Conservation (phyloP, 2,797 vertebrate genomes). For the Clangula hyemalis region DNA sequence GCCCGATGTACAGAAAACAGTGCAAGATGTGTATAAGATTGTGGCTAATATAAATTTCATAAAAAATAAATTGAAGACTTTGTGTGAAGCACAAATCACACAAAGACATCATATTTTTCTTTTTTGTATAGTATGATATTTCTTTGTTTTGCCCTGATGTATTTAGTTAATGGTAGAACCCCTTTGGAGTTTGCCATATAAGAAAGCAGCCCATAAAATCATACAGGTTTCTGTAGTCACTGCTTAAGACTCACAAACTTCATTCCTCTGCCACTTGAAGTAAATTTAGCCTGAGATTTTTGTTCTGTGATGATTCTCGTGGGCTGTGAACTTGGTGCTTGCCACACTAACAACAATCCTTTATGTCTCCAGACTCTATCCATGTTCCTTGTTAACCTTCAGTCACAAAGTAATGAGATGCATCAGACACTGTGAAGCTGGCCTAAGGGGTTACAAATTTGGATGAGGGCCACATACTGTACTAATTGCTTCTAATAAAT, state of each 20-base stretch:
- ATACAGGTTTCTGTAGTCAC: not conserved
- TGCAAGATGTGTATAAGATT: not conserved
- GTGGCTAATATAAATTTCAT: not conserved
- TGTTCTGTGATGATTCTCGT: not conserved
- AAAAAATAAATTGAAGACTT: not conserved
- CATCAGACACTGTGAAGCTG: conserved; percentile 44
- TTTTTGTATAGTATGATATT: not conserved
- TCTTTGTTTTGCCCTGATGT: not conserved
- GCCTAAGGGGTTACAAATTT: conserved; percentile 67
- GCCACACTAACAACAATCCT: conserved; percentile 18
- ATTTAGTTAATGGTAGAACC: not conserved
- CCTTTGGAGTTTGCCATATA: not conserved
- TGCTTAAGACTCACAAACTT: not conserved
- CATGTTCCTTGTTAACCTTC: conserved; percentile 30
- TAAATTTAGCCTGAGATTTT: conserved; percentile 26
- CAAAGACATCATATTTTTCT: not conserved
- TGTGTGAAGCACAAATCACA: not conserved
- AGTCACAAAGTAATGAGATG: conserved; percentile 66
- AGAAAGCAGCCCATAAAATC: not conserved
- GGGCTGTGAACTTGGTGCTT: not conserved
- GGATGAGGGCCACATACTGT: conserved; percentile 61
- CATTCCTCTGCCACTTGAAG: not conserved
- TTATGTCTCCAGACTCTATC: conserved; percentile 37
- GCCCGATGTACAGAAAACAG: not conserved
- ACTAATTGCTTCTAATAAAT: conserved; percentile 74